phyloP scores from a whole-genome alignment of 2,888 invertebrate species.

The Xestoiulus laeticollis region DNA sequence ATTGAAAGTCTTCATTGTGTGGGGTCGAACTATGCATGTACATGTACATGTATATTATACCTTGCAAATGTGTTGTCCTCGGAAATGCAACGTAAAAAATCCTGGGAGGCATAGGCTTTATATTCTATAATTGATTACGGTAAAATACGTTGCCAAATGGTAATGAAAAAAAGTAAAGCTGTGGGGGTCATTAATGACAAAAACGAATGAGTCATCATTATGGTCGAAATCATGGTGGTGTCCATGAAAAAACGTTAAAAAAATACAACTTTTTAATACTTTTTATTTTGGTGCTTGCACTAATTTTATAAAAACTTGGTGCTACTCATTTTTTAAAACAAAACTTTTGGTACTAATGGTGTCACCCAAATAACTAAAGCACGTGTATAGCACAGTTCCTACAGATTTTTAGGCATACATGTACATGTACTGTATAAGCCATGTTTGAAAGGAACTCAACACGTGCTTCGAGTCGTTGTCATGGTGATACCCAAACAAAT shows the following conservation, averaged over 20 bases:
- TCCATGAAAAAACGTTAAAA: too few relatives aligned
- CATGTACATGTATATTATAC: not conserved
- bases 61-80: conserved; percentile 14
- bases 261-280: too few relatives aligned
- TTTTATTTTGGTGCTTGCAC: too few relatives aligned
- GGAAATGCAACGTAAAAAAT: not conserved
- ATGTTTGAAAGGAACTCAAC: too few relatives aligned
- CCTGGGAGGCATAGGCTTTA: not conserved
- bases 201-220: not conserved
- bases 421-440: too few relatives aligned
- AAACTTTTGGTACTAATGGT: too few relatives aligned
- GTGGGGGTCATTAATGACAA: not conserved
- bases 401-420: too few relatives aligned
- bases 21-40: too few relatives aligned
- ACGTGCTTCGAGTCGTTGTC: not conserved
- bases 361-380: too few relatives aligned
- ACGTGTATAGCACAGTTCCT: too few relatives aligned
- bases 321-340: too few relatives aligned
- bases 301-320: too few relatives aligned
- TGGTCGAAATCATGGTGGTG: not conserved
- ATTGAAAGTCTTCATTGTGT: not conserved
- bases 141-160: not conserved
- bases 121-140: not conserved
- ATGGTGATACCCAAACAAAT: not conserved
- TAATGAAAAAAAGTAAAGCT: not conserved